Evolutionary conservation across 2,888 invertebrate genomes (phyloP).

Genomic region (Chalcis sispes): DNA sequence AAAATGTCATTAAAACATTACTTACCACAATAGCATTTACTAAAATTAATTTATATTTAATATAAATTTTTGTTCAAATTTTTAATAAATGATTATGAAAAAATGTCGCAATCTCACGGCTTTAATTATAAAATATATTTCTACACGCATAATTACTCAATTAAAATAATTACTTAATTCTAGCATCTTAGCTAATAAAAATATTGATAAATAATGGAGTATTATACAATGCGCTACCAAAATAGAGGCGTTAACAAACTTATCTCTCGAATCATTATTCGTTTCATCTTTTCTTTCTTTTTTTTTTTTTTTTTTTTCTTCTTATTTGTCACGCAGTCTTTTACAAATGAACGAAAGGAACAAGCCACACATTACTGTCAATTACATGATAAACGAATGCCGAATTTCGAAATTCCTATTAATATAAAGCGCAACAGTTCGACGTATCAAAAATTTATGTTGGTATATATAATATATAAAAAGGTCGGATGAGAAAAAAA

Average conservation of each 20-base stretch:
- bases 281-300: slow-evolving; percentile 52
- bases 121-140: too few relatives aligned
- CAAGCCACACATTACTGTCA: slow-evolving; percentile 56
- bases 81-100: too few relatives aligned
- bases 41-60: too few relatives aligned
- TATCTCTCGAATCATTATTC: slow-evolving; percentile 33
- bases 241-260: neutral
- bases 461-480: neutral
- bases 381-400: slow-evolving; percentile 39
- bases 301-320: too few relatives aligned
- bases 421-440: slow-evolving; percentile 63
- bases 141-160: too few relatives aligned
- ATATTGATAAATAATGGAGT: neutral
- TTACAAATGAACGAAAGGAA: too few relatives aligned
- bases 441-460: slow-evolving; percentile 46
- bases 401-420: slow-evolving; percentile 40
- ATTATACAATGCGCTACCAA: neutral
- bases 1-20: too few relatives aligned
- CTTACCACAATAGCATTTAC: too few relatives aligned
- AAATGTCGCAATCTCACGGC: too few relatives aligned
- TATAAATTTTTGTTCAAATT: too few relatives aligned
- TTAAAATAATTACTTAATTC: too few relatives aligned
- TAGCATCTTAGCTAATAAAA: neutral
- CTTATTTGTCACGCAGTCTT: too few relatives aligned
- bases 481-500: slow-evolving; percentile 2